These are phyloP conservation scores for Eurytoma adleriae DNA, from an alignment of 2,888 invertebrate species.

Conservation along the genomic window DNA sequence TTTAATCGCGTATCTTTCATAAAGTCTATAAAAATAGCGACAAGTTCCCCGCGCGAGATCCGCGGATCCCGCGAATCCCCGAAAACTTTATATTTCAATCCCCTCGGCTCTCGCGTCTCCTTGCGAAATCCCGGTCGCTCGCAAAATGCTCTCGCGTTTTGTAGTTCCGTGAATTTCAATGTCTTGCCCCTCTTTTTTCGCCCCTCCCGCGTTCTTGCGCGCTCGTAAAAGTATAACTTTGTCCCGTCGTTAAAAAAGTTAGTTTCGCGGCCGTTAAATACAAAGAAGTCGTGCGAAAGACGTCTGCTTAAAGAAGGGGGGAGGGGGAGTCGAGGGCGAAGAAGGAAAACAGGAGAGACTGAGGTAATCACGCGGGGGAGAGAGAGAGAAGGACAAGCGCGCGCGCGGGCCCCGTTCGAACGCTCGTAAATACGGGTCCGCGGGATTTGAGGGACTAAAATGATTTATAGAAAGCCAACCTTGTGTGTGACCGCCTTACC, in stretches of 20 bases:
- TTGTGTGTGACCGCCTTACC: slow-evolving; percentile 56
- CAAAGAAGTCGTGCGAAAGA: slow-evolving; percentile 64
- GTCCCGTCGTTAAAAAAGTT: slow-evolving; percentile 69
- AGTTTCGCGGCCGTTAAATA: slow-evolving; percentile 66
- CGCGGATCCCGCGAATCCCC: slow-evolving; percentile 8
- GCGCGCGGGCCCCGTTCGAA: slow-evolving; percentile 61
- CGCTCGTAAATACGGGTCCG: slow-evolving; percentile 72
- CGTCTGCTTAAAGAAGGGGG: slow-evolving; percentile 45
- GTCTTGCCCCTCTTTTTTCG: slow-evolving; percentile 34
- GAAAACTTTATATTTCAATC: slow-evolving; percentile 47
- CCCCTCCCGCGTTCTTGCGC: not conserved
- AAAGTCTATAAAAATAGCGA: slow-evolving; percentile 39
- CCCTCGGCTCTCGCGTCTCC: not conserved
- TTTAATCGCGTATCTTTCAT: slow-evolving; percentile 48
- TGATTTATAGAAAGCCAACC: slow-evolving; percentile 76
- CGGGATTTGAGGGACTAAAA: slow-evolving; percentile 70
- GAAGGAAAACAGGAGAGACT: slow-evolving; percentile 60
- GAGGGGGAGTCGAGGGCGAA: slow-evolving; percentile 29
- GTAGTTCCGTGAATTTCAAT: slow-evolving; percentile 56
- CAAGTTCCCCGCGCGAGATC: not conserved
- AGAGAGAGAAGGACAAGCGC: slow-evolving; percentile 54
- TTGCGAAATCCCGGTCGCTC: slow-evolving; percentile 47
- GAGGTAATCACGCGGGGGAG: slow-evolving; percentile 57
- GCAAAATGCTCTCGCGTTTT: slow-evolving; percentile 52
- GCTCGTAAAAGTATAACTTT: slow-evolving; percentile 65